A percentile compares a stretch with the other conserved stretches of the same genome.
phyloP scores from a whole-genome alignment of 2,113 vertebrate genomes.

The Xyliphius kryptos region DNA sequence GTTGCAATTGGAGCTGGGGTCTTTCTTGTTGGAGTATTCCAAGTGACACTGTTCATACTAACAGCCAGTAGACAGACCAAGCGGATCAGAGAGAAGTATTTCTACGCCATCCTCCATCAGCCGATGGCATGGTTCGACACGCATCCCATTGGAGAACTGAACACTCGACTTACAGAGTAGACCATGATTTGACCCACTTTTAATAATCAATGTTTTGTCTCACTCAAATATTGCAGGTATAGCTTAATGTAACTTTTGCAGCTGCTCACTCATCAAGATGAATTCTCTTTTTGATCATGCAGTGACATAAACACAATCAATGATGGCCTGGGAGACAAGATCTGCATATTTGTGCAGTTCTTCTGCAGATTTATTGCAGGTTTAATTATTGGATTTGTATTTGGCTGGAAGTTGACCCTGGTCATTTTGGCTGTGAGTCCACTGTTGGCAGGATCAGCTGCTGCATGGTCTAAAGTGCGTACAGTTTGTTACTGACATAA shows the following conservation, averaged over 20 bases:
- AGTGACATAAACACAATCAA: constrained; percentile 72
- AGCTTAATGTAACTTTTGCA: too few species aligned
- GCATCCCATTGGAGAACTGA: constrained; percentile 59
- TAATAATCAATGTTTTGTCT: too few species aligned
- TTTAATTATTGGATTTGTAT: constrained; percentile 62
- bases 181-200: too few species aligned
- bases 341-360: constrained; percentile 59
- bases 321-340: constrained; percentile 65
- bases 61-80: constrained; percentile 57
- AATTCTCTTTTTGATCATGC: constrained; percentile 24
- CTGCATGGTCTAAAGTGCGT: constrained; percentile 61
- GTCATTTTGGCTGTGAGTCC: constrained; percentile 67
- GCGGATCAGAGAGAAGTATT: constrained; percentile 64
- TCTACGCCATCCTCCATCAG: constrained; percentile 69
- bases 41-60: constrained; percentile 60
- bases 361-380: constrained; percentile 59
- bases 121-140: constrained; percentile 73
- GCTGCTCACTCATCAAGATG: too few species aligned
- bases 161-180: constrained; percentile 69
- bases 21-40: constrained; percentile 53
- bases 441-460: constrained; percentile 57
- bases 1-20: constrained; percentile 57
- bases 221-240: too few species aligned
- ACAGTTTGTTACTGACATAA: not conserved
- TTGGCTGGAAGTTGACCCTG: constrained; percentile 69